A percentile compares a stretch with the other conserved stretches of the same genome.
Conservation (phyloP, 1,140 invertebrate species). For the Drosophila azteca region DNA sequence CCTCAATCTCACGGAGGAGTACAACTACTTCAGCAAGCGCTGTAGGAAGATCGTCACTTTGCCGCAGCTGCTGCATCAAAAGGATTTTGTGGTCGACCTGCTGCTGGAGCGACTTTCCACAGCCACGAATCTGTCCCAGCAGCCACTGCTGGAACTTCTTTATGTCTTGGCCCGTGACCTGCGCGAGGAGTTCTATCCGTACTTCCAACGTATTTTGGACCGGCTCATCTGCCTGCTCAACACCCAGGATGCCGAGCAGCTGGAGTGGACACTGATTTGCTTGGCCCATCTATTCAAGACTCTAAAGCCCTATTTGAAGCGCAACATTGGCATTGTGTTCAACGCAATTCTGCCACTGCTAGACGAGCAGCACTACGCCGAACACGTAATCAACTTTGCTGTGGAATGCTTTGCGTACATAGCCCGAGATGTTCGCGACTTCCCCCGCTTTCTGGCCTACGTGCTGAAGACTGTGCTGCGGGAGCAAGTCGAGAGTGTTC, state of each 20-base stretch:
- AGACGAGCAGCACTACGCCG: conserved; percentile 87
- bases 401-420: conserved; percentile 97
- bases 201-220: conserved; percentile 89
- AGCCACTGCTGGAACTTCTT: conserved; percentile 93
- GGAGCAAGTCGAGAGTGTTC: conserved; percentile 87
- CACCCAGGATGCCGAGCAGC: conserved; percentile 90
- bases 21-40: conserved; percentile 89
- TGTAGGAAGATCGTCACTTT: conserved; percentile 90
- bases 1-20: conserved; percentile 93
- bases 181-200: conserved; percentile 92
- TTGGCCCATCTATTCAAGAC: conserved; percentile 95
- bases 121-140: conserved; percentile 89
- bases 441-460: conserved; percentile 89
- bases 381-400: conserved; percentile 96
- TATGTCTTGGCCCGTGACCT: conserved; percentile 94
- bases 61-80: conserved; percentile 90
- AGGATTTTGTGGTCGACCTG: conserved; percentile 89
- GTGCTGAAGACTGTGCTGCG: conserved; percentile 88
- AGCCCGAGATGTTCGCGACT: conserved; percentile 93
- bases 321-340: conserved; percentile 90
- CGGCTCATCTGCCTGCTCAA: conserved; percentile 89
- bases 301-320: conserved; percentile 91
- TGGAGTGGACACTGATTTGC: conserved; percentile 93
- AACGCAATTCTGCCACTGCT: conserved; percentile 90
- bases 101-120: conserved; percentile 89